phyloP scores from a whole-genome alignment of 2,888 invertebrate genomes.

The Ptychoptera contaminata region DNA sequence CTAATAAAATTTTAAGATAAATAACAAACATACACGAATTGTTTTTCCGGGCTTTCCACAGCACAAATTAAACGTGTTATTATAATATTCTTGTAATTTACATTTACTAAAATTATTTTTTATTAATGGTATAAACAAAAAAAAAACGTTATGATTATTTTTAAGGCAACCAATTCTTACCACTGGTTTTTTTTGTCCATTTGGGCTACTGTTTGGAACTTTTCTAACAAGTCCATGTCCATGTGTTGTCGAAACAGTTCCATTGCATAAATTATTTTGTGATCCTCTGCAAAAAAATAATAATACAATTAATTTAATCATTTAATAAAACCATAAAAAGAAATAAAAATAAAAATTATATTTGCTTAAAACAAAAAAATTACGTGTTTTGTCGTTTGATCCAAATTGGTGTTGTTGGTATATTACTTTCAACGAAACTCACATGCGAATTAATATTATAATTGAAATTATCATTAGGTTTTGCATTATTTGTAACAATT shows the following conservation, averaged over 20 bases:
- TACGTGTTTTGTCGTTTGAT: constrained; percentile 2
- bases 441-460: background rate
- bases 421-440: too few relatives aligned
- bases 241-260: constrained; percentile 30
- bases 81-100: too few relatives aligned
- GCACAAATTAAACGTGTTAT: too few relatives aligned
- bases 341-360: background rate
- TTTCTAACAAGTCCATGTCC: constrained; percentile 45
- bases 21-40: too few relatives aligned
- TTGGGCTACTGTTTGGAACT: constrained; percentile 55
- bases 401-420: background rate
- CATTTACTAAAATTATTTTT: too few relatives aligned
- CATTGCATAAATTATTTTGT: constrained; percentile 58
- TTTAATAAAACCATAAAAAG: background rate
- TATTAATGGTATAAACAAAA: too few relatives aligned
- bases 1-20: too few relatives aligned
- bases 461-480: too few relatives aligned
- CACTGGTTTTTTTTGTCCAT: constrained; percentile 51
- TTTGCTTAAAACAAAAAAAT: constrained; percentile 3
- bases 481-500: background rate
- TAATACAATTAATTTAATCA: background rate
- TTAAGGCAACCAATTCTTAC: constrained; percentile 28
- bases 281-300: constrained; percentile 37
- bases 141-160: too few relatives aligned
- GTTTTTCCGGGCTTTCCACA: too few relatives aligned